Percentiles rank a stretch among this genome's conserved stretches.
phyloP scores from a whole-genome alignment of 2,888 invertebrate species.

The Prosopocoilus inquinatus region DNA sequence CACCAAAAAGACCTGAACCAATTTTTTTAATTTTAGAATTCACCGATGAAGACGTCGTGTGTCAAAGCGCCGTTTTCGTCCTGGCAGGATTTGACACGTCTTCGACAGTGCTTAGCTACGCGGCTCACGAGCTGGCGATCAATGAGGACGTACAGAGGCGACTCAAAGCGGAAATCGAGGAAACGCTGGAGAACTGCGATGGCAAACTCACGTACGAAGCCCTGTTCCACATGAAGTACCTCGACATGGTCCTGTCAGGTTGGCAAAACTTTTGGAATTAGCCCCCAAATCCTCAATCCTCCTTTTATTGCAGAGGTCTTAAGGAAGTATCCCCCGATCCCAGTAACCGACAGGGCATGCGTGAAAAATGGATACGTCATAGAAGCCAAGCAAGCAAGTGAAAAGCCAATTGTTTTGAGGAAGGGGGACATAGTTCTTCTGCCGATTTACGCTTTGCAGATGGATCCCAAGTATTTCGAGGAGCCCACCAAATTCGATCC shows the following conservation, averaged over 20 bases:
- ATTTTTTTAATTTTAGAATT: no score
- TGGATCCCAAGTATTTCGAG: slow-evolving; percentile 35
- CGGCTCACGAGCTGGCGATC: slow-evolving; percentile 57
- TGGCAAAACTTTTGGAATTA: no score
- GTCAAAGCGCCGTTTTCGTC: slow-evolving; percentile 34
- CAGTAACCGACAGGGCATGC: slow-evolving; percentile 30
- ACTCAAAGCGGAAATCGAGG: slow-evolving; percentile 51
- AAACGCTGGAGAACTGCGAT: slow-evolving; percentile 19
- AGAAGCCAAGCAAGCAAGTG: slow-evolving; percentile 23
- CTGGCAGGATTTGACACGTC: slow-evolving; percentile 54
- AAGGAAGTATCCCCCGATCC: slow-evolving; percentile 35
- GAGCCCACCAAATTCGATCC: slow-evolving; percentile 41
- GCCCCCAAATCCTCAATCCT: no score
- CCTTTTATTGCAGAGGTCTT: slow-evolving; percentile 25
- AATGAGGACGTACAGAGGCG: slow-evolving; percentile 59
- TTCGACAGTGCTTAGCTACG: slow-evolving; percentile 51
- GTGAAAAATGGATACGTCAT: background rate
- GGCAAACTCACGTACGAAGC: slow-evolving; percentile 54
- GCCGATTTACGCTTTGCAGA: slow-evolving; percentile 36
- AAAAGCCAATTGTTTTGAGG: slow-evolving; percentile 23
- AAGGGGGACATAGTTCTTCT: slow-evolving; percentile 26
- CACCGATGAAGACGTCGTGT: no score
- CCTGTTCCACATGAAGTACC: slow-evolving; percentile 57
- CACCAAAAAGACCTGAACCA: no score
- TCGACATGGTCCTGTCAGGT: slow-evolving; percentile 60